Base-by-base conservation (phyloP, 2,888 invertebrate genomes). In the Criorhina ranunculi region DNA sequence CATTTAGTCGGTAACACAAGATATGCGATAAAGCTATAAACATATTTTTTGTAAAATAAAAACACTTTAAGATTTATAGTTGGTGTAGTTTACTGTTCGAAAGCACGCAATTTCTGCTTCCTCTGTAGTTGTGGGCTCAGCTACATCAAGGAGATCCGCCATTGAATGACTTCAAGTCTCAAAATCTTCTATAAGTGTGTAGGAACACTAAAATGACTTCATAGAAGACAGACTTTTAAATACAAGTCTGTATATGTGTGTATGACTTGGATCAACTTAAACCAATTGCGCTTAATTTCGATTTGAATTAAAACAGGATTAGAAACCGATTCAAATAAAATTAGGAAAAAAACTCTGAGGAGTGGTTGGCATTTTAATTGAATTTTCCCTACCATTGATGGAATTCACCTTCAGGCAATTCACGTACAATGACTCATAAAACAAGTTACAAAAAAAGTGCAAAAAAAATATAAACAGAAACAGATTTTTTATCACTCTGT, bases 371-470 rank as follows among this genome's bases (percentile, higher is more conserved):
- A 70, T 59, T 49, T 59, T 19, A 49, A 70, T 49, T 59, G 46
- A 59, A 6, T 70, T 59, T 35, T 59, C 37, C 17, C 46, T 59
- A 29, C 70, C 55, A 69, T 15, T 35, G 29, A 57, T 19, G 44
- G 44, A 44, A 44, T 44, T 46, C 44, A 44, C 44, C 70, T 59
- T 15, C 37, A 59, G 70, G 70, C 70, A 37, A 37, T 49, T 70
- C 59, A 70, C 49, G 17, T 49, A 57, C 57, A 70, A 70, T 70
- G 59, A 70, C 70, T 70, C 59, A 70, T 49, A 31, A 59, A 59
- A 70, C 57, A 9, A 70, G 46, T 59, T 59, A 46, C 37, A 9
- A 24, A 49, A 44, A 67, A 53, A 55, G 33, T 31, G n/a, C 19
- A 29, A 33, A 42, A 42, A 44, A 33, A 29, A n/a, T n/a, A n/a